phyloP scores from a whole-genome alignment of 1,140 invertebrate species.

The Colletes latitarsis region DNA sequence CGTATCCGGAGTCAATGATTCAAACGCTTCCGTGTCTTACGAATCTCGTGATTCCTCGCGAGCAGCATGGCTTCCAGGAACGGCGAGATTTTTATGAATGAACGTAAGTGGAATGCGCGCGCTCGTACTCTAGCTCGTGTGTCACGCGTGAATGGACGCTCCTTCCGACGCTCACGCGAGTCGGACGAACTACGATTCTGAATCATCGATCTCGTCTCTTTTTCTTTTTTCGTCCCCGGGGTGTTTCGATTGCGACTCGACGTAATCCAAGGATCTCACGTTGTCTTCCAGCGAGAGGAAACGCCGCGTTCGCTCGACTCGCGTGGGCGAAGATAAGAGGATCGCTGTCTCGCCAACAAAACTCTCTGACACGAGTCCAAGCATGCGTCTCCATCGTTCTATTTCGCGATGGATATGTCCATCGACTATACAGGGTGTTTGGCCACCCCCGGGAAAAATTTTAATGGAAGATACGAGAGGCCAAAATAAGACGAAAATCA shows the following conservation, averaged over 20 bases:
- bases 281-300: background rate
- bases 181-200: slow-evolving; percentile 5
- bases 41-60: slow-evolving; percentile 42
- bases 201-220: slow-evolving; percentile 5
- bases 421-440: too few relatives aligned
- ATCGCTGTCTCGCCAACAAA: background rate
- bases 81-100: slow-evolving; percentile 64
- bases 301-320: too few relatives aligned
- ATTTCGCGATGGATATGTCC: background rate
- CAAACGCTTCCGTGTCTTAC: slow-evolving; percentile 28
- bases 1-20: slow-evolving; percentile 30
- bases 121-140: slow-evolving; percentile 33
- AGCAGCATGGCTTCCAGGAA: slow-evolving; percentile 45
- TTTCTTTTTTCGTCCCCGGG: background rate
- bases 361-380: background rate
- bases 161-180: slow-evolving; percentile 17
- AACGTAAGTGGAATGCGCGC: slow-evolving; percentile 43
- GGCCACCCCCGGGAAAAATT: background rate
- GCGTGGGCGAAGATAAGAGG: slow-evolving; percentile 15
- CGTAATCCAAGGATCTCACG: background rate
- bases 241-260: slow-evolving; percentile 48
- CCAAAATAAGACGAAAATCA: too few relatives aligned
- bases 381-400: background rate
- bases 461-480: too few relatives aligned
- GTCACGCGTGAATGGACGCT: slow-evolving; percentile 58